Evolutionary conservation across 2,888 invertebrate genomes (phyloP), one percentile per base, ranked within the genome.

Genomic region (Exephanes ischioxanthus): DNA sequence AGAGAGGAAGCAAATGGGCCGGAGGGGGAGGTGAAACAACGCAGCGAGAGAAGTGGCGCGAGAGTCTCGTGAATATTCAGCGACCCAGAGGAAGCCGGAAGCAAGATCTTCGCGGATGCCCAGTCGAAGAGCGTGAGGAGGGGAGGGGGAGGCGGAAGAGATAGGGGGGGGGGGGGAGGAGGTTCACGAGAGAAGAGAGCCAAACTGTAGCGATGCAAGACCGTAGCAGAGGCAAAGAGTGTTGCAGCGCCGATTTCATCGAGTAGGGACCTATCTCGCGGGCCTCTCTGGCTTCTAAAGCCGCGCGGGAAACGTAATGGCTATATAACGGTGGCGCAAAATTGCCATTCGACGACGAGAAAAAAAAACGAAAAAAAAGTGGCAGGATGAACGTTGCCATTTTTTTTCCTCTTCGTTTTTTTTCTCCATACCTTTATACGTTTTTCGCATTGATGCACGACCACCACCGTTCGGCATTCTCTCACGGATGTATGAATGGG

Each of bases 1-100:
- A 70, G 61, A 76, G 53, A 68, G 75, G 41, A 51, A 72, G 67
- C 48, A 53, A 16, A 48, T 33, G 63, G 41, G 45, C 2, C 61
- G 61, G 11, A 26, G 71, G 63, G 45, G 37, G 66, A 26, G 14
- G 14, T n/a, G 70, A 51, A 78, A 70, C 78, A 68, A 78, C 78
- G 68, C 78, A 30, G 45, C 70, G 63, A 80, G 71, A 73, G 79
- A 61, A 75, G 80, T 55, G 84, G 61, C 68, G 67, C 76, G 63
- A 71, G 61, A 63, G 45, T 66, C 83, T 88, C 84, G 87, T 89
- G 87, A 89, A 88, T 88, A 89, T 90, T 90, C 88, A 87, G 85
- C 79, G 72, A 86, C 63, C 81, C 71, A 87, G 86, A 88, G 87
- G 84, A 89, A 89, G 85, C 86, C 85, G 88, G 87, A 86, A 86